Evolutionary conservation across 2,888 invertebrate genomes (phyloP).

Genomic region (Microdon myrmicae): DNA sequence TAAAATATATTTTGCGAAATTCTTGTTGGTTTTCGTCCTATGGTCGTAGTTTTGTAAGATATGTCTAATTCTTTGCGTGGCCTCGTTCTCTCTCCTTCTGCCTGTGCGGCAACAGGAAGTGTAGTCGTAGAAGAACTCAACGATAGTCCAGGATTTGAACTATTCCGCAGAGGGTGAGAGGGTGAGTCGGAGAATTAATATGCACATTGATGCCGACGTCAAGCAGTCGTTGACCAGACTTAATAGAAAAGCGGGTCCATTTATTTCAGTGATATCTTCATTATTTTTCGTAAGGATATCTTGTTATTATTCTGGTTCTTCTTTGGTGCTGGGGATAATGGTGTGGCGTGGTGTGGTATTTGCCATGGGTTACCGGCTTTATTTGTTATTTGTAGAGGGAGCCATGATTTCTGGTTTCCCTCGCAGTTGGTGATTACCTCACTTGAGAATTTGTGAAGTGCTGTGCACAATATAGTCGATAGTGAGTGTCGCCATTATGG

Average conservation of each 20-base stretch:
- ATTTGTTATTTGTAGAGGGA: background rate
- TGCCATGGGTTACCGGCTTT: slow-evolving; percentile 32
- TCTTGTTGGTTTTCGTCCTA: too few relatives aligned
- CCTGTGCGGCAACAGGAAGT: slow-evolving; percentile 35
- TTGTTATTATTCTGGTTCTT: slow-evolving; percentile 38
- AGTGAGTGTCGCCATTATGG: slow-evolving; percentile 48
- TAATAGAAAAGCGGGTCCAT: slow-evolving; percentile 48
- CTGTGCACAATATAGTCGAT: slow-evolving; percentile 33
- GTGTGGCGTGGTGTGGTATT: slow-evolving; percentile 38
- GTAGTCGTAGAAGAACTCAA: slow-evolving; percentile 17
- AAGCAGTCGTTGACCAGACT: slow-evolving; percentile 44
- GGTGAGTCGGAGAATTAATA: slow-evolving; percentile 41
- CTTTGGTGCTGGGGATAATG: slow-evolving; percentile 15
- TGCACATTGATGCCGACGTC: slow-evolving; percentile 51
- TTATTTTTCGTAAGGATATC: slow-evolving; percentile 42
- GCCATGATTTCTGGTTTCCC: slow-evolving; percentile 29
- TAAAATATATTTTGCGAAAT: slow-evolving; percentile 44
- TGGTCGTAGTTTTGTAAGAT: slow-evolving; percentile 22
- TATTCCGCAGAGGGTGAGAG: too few relatives aligned
- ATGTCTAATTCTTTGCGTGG: background rate
- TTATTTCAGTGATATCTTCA: slow-evolving; percentile 51
- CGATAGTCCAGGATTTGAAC: background rate
- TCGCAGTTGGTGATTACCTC: slow-evolving; percentile 23
- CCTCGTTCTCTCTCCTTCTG: slow-evolving; percentile 5
- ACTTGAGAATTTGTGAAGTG: slow-evolving; percentile 48